Conservation (phyloP, 2,888 invertebrate genomes). For the Nudaria mundana region DNA sequence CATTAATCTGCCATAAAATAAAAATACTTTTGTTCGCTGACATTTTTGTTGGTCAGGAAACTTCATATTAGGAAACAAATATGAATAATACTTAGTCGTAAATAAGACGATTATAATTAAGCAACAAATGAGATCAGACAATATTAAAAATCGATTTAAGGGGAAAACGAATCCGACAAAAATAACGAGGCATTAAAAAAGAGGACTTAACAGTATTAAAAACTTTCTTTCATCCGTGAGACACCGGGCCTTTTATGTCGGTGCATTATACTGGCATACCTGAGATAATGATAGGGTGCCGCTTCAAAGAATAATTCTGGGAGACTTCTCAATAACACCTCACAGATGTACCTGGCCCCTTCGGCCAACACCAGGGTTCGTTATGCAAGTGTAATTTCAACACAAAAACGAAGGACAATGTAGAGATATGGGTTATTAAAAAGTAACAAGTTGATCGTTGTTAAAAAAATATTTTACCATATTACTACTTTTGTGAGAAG, state of each 20-base stretch:
- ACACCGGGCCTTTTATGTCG: conserved; percentile 43
- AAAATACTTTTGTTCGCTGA: conserved; percentile 12
- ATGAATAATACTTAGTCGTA: conserved; percentile 11
- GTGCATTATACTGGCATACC: conserved; percentile 51
- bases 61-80: conserved; percentile 13
- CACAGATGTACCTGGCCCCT: conserved; percentile 41
- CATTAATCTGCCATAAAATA: conserved; percentile 20
- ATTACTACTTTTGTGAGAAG: too few relatives aligned
- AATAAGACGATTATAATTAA: conserved; percentile 17
- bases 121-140: conserved; percentile 20
- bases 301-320: conserved; percentile 35
- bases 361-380: conserved; percentile 10
- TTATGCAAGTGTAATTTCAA: conserved; percentile 38
- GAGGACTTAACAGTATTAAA: conserved; percentile 46
- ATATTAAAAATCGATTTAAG: conserved; percentile 20
- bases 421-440: conserved; percentile 56
- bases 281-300: conserved; percentile 70
- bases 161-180: conserved; percentile 15
- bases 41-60: conserved; percentile 16
- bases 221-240: conserved; percentile 53
- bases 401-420: conserved; percentile 42
- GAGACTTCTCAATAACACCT: conserved; percentile 63
- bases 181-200: conserved; percentile 30
- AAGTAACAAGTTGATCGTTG: conserved; percentile 38
- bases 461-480: conserved; percentile 49